Evolutionary conservation across 2,888 invertebrate species (phyloP).

Genomic region (Neria commutata): DNA sequence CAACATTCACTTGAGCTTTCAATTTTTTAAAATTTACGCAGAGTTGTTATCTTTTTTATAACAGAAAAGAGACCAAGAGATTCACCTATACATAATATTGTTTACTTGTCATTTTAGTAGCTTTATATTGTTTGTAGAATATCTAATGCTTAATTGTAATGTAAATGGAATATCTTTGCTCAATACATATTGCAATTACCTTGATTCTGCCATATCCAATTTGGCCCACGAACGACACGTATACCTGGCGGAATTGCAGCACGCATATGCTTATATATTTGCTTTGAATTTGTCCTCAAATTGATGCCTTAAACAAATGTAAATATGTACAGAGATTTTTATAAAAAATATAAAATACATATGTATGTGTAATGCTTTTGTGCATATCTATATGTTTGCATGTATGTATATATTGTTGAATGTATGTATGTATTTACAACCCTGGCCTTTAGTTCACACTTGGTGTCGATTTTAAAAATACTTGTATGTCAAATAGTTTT

Average conservation of each 20-base stretch:
- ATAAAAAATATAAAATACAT: neutral
- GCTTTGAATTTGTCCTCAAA: neutral
- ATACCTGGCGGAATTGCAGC: slow-evolving; percentile 70
- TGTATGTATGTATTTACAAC: neutral
- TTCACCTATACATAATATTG: too few relatives aligned
- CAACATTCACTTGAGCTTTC: too few relatives aligned
- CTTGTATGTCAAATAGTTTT: too few relatives aligned
- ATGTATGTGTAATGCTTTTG: neutral
- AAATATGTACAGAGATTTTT: neutral
- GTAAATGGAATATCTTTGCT: too few relatives aligned
- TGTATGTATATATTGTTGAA: neutral
- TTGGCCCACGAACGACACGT: slow-evolving; percentile 78
- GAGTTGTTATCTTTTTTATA: too few relatives aligned
- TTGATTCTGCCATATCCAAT: slow-evolving; percentile 85
- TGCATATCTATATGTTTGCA: slow-evolving; percentile 6
- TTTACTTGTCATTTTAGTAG: too few relatives aligned
- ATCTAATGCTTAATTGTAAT: too few relatives aligned
- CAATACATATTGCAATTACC: slow-evolving; percentile 59
- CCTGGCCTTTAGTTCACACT: too few relatives aligned
- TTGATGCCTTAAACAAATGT: neutral
- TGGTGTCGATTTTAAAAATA: too few relatives aligned
- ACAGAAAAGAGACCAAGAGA: too few relatives aligned
- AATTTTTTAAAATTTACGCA: too few relatives aligned
- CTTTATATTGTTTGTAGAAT: too few relatives aligned
- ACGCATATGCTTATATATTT: slow-evolving; percentile 37